Percentiles rank a stretch among this genome's conserved stretches.
Conservation (phyloP, 2,113 vertebrate genomes). For the Camelus dromedarius region DNA sequence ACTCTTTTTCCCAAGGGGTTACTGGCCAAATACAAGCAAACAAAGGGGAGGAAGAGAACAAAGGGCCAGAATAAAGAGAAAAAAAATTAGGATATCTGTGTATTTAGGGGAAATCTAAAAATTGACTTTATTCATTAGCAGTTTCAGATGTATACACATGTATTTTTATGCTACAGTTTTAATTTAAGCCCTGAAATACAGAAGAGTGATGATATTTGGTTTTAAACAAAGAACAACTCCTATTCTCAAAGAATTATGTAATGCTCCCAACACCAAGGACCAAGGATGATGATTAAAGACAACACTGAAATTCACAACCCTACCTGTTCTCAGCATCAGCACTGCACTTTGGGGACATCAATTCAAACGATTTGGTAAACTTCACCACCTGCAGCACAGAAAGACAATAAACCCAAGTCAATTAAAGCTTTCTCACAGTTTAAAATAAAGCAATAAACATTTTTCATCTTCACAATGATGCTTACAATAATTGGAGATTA, state of each 20-base stretch:
- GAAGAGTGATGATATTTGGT: constrained; percentile 1
- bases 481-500: constrained; percentile 55
- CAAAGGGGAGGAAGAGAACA: neutral
- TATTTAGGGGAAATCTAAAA: neutral
- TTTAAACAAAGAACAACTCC: neutral
- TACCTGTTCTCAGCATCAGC: constrained; percentile 97
- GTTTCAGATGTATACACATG: neutral
- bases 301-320: constrained; percentile 41
- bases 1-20: neutral
- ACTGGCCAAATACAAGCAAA: neutral
- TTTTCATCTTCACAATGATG: constrained; percentile 32
- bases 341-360: constrained; percentile 99
- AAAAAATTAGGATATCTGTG: neutral
- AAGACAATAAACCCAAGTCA: constrained; percentile 66
- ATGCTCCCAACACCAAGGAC: neutral
- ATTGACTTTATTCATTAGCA: neutral
- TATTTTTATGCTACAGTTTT: constrained; percentile 15
- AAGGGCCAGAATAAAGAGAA: neutral
- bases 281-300: neutral
- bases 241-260: neutral
- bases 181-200: constrained; percentile 22
- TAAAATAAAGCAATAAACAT: constrained; percentile 13
- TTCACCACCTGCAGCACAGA: constrained; percentile 95
- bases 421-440: constrained; percentile 55
- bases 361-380: constrained; percentile 98